Conservation (phyloP, 2,797 vertebrate species). For the Setipinna tenuifilis region DNA sequence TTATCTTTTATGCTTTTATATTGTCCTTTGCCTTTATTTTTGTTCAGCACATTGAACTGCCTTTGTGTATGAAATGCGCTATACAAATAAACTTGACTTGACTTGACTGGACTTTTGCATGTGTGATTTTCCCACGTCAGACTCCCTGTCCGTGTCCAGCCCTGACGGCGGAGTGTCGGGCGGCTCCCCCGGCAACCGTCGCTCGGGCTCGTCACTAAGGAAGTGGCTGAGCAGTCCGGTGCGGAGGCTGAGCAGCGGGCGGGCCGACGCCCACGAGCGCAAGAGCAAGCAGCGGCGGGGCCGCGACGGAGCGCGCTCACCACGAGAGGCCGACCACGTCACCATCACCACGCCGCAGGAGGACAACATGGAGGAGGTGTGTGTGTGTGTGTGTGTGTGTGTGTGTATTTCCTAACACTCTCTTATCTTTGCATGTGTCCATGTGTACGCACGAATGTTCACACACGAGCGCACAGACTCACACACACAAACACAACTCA, state of each 20-base stretch:
- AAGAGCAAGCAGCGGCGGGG: conserved; percentile 93
- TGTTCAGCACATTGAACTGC: too few species aligned
- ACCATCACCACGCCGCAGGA: conserved; percentile 92
- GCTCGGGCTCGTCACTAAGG: conserved; percentile 92
- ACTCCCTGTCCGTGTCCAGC: conserved; percentile 91
- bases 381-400: conserved; percentile 35
- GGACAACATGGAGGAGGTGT: conserved; percentile 91
- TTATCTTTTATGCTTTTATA: too few species aligned
- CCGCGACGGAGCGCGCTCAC: conserved; percentile 65
- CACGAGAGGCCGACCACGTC: conserved; percentile 90
- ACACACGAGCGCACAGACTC: neutral
- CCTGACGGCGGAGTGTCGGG: conserved; percentile 79
- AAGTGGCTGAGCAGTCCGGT: conserved; percentile 98
- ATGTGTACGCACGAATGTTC: too few species aligned
- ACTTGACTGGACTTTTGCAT: too few species aligned
- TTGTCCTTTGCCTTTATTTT: too few species aligned
- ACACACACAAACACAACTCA: too few species aligned
- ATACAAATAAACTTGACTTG: too few species aligned
- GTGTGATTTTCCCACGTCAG: conserved; percentile 64
- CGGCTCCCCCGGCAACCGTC: conserved; percentile 86
- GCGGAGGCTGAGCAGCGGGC: conserved; percentile 93
- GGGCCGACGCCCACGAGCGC: conserved; percentile 91
- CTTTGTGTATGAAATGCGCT: too few species aligned
- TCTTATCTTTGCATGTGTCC: too few species aligned
- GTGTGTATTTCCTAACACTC: neutral